Percentiles rank a stretch among this genome's conserved stretches.
Conservation (phyloP, 2,888 invertebrate genomes). For the Oscheius sp. region DNA sequence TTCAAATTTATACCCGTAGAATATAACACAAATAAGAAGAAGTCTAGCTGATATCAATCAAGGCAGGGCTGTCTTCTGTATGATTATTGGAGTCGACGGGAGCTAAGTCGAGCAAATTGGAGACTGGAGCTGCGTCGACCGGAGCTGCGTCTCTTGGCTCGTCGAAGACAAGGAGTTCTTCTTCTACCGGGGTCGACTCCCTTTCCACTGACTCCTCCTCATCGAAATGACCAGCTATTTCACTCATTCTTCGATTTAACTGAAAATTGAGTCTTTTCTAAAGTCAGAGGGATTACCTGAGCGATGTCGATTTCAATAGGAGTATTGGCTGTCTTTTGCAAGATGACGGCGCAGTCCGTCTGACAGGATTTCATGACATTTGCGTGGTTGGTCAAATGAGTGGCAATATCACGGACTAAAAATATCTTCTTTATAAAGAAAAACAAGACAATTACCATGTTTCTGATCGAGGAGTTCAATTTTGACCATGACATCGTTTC, state of each 20-base stretch:
- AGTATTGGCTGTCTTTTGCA: constrained; percentile 47
- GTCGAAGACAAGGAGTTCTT: constrained; percentile 19
- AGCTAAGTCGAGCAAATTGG: not conserved
- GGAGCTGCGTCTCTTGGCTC: not conserved
- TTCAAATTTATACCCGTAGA: not conserved
- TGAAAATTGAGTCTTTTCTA: not conserved
- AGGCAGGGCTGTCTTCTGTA: not conserved
- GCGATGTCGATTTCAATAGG: constrained; percentile 61
- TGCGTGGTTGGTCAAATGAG: constrained; percentile 82
- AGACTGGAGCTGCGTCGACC: not conserved
- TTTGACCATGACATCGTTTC: constrained; percentile 87
- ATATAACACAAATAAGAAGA: not conserved
- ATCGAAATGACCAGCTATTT: not conserved
- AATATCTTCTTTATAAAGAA: not conserved
- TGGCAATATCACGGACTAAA: constrained; percentile 87
- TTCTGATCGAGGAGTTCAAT: constrained; percentile 96
- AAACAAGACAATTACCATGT: constrained; percentile 79
- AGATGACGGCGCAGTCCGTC: constrained; percentile 77
- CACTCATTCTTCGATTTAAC: not conserved
- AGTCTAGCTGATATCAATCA: constrained; percentile 20
- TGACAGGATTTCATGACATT: constrained; percentile 85
- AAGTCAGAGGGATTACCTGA: constrained; percentile 28
- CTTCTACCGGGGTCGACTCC: constrained; percentile 13
- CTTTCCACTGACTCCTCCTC: not conserved
- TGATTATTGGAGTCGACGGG: not conserved